A percentile compares a stretch with the other conserved stretches of the same genome.
These are phyloP conservation scores for Rhagoletis zephyria DNA, from an alignment of 1,140 invertebrate species.

Conservation along the genomic window DNA sequence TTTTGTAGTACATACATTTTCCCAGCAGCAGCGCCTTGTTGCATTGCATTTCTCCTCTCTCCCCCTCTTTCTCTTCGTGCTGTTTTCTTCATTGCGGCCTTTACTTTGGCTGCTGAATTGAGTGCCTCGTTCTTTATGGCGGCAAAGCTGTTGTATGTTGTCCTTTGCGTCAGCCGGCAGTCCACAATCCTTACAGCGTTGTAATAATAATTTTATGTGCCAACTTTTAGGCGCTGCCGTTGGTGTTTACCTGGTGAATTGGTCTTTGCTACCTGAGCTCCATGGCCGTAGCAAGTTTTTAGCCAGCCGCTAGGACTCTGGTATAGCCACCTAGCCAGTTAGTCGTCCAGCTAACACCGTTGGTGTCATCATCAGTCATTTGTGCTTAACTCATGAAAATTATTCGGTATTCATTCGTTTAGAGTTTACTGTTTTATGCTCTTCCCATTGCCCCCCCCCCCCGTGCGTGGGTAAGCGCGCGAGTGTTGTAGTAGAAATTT, in stretches of 20 bases:
- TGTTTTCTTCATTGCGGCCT: not conserved
- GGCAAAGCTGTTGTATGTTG: not conserved
- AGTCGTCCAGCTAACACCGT: not conserved
- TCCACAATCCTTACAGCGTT: not conserved
- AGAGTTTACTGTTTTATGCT: not conserved
- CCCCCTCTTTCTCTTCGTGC: not conserved
- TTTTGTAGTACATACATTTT: slow-evolving; percentile 1
- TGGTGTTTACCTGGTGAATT: not conserved
- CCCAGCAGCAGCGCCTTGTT: not conserved
- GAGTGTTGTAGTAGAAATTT: slow-evolving; percentile 13
- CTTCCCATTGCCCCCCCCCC: not conserved
- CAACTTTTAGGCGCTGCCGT: not conserved
- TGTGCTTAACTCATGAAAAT: slow-evolving; percentile 20
- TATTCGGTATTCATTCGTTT: not conserved
- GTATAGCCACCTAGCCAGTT: not conserved
- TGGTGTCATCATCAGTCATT: slow-evolving; percentile 43
- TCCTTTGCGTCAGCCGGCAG: not conserved
- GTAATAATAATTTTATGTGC: slow-evolving; percentile 31
- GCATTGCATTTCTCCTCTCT: not conserved
- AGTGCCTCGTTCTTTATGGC: not conserved
- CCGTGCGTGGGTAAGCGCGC: not conserved
- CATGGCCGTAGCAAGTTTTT: not conserved
- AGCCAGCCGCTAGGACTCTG: not conserved
- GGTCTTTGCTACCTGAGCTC: too few species aligned
- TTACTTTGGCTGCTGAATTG: not conserved